Evolutionary conservation across 2,113 vertebrate genomes (phyloP), one percentile per base, ranked within the genome.

Genomic region (Cyphomyrus discorhynchus): DNA sequence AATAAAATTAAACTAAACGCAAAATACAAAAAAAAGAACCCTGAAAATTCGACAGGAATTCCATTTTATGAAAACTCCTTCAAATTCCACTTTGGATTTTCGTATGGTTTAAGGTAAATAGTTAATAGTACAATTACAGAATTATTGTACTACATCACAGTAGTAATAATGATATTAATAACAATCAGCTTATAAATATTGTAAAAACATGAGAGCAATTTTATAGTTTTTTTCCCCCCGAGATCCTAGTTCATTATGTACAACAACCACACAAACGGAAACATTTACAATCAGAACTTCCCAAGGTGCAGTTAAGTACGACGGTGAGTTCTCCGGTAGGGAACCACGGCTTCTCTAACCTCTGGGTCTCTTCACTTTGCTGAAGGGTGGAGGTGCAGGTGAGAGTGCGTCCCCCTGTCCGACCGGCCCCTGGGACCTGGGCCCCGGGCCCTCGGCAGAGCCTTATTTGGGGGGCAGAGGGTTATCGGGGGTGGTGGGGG

Each of bases 391-490:
- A 42, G 89, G 85, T 3, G 89, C n/a, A 66, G 74, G 47, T 85
- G 62, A 77, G 46, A 49, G 86, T 86, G 42, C 39, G 39, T 58
- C 13, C 80, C 42, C 31, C 58, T 10, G 9, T 56, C 31, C 4
- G 31, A 82, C 35, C 77, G 80, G 80, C 88, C 62, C 74, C 66
- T 9, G 31, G 15, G 42, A 87, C 31, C 46, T 45, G 19, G 19
- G n/a, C 31, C 85, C 89, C 88, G 17, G 10, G 46, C 53, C 86
- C 89, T 84, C 86, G 52, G 27, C 56, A 17, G 47, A 5, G 77
- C 19, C 89, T 77, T 95, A 96, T 91, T 95, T 96, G 27, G 94
- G 56, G 50, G 92, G 92, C 24, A 93, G 91, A 0, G 93, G 90
- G 49, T 58, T 92, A 45, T 95, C 94, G 0, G 95, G 86, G 2